Evolutionary conservation across 1,140 invertebrate genomes (phyloP), one percentile per base, ranked within the genome.

Genomic region (Heliconius himera): DNA sequence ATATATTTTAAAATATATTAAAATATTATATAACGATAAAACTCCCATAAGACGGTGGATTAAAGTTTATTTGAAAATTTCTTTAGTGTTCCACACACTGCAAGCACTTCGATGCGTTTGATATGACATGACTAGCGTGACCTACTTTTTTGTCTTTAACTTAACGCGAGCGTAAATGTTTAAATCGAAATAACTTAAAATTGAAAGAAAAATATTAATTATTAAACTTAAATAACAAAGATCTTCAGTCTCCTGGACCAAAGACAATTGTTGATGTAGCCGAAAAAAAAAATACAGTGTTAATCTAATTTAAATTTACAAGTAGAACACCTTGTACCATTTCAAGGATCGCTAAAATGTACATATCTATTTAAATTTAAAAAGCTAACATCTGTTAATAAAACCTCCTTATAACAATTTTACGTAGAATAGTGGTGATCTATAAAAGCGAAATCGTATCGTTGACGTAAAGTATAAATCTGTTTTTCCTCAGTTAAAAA

Each of bases 71-170:
- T 66, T 29, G 60, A 66, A 66, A 66, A 66, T 66, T 66, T 66
- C 60, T 66, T 66, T 66, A 66, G 60, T 66, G 60, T 66, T 2
- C 26, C 26, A 11, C 22, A 66, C 22, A 66, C 60, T 66, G 60
- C 60, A 56, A 56, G 54, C 54, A 66, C 60, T 66, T 29, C 60
- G 60, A 66, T 66, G 60, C 60, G 60, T 66, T 26, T 66, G 26
- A 66, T 66, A 66, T 66, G 60, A 66, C 60, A 66, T 66, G 60
- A 66, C 56, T 60, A 60, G n/a, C 22, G 22, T 66, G 60, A 26
- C 60, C 60, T 66, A 66, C 60, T 66, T 66, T 66, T 66, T 66
- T 66, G 60, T 26, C 60, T 66, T 66, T 60, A 60, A 26, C 13
- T 66, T 66, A 13, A 66, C 9, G 26, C 26, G 26, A 9, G 60